These are phyloP conservation scores for Threskiornis aethiopicus DNA, from an alignment of 2,797 vertebrate species.

Conservation along the genomic window DNA sequence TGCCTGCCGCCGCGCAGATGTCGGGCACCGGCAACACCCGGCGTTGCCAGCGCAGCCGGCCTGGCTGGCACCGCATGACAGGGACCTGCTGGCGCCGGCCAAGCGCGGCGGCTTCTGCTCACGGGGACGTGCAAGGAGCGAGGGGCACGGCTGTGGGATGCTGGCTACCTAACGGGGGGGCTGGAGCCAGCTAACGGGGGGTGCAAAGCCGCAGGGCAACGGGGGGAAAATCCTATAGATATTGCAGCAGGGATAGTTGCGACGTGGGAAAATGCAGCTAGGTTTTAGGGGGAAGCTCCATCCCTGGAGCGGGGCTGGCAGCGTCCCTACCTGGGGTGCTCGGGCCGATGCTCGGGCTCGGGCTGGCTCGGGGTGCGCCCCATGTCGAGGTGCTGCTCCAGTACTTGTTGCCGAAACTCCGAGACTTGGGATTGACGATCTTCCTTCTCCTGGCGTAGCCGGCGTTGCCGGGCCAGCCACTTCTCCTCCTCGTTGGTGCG, in stretches of 20 bases:
- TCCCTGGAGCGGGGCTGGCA: fast-evolving
- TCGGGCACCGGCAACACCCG: neutral
- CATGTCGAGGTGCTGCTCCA: slow-evolving; percentile 94
- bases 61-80: neutral
- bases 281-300: neutral
- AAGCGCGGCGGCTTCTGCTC: neutral
- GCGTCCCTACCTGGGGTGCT: slow-evolving; percentile 82
- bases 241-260: neutral
- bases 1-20: slow-evolving; percentile 55
- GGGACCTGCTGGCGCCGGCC: neutral
- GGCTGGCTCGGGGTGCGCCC: slow-evolving; percentile 75
- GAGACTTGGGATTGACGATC: slow-evolving; percentile 97
- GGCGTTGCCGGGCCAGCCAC: slow-evolving; percentile 93
- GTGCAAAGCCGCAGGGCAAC: fast-evolving
- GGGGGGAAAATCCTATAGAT: fast-evolving
- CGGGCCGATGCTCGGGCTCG: slow-evolving; percentile 84
- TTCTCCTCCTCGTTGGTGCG: slow-evolving; percentile 96
- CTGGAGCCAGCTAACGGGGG: fast-evolving
- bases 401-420: slow-evolving; percentile 94
- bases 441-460: slow-evolving; percentile 95
- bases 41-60: slow-evolving; percentile 48
- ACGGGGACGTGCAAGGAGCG: neutral
- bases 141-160: neutral
- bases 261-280: fast-evolving
- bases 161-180: neutral